Evolutionary conservation across 2,797 vertebrate genomes (phyloP), one percentile per base, ranked within the genome.

Genomic region (Pangasius sanitwongsei): DNA sequence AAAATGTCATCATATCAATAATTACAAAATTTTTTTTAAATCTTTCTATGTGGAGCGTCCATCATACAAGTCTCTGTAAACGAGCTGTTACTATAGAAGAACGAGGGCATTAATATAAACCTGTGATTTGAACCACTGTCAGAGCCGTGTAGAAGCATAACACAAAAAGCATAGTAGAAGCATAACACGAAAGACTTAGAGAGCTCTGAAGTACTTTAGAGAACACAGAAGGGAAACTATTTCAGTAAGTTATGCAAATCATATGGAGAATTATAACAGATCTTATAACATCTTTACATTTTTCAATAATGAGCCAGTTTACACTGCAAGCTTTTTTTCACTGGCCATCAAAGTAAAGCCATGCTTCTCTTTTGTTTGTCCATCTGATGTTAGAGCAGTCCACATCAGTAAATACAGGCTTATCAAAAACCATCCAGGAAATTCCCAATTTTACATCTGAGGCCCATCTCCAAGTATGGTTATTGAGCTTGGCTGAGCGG

Each of bases 371-470:
- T 90, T 67, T 44, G 72, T 75, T 88, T 86, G 65, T 70, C 59
- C 44, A 55, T 89, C 83, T 89, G 65, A 74, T 87, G 86, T 81
- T 53, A 59, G 83, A 81, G 59, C 9, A 12, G 70, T 74, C 75
- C 50, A 85, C 57, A 88, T 89, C 83, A 87, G 84, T 87, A 91
- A 88, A 88, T 83, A 34, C 37, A 88, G 86, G 74, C 89, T 87
- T 87, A 90, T 90, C 88, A 85, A 86, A 85, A 90, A 87, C 85
- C 85, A 65, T 87, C 86, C 90, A 88, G 91, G 92, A 92, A 92
- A 91, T 91, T 87, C 85, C 87, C 87, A 86, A 90, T 92, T 93
- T 92, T 80, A 87, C 89, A 92, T 81, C 85, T 89, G 86, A 89
- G 87, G 91, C 84, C 75, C 91, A 92, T 92, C 91, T 90, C 89